phyloP scores from a whole-genome alignment of 2,797 vertebrate genomes.

The Microchirus variegatus region DNA sequence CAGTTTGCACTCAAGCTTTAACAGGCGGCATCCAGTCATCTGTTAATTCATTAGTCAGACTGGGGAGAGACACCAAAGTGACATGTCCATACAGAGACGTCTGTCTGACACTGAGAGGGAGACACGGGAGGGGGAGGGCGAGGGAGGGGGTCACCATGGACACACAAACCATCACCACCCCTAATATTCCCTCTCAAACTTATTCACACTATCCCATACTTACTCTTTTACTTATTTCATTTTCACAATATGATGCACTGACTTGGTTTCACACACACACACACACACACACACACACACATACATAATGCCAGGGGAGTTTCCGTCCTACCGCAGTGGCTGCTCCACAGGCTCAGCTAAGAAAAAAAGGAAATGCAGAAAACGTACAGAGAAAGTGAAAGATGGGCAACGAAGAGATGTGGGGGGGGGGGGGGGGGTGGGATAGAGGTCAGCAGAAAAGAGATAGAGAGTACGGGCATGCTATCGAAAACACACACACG shows the following conservation, averaged over 20 bases:
- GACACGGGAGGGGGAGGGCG: slow-evolving; percentile 33
- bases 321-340: slow-evolving; percentile 86
- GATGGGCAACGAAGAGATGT: slow-evolving; percentile 76
- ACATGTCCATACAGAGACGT: slow-evolving; percentile 37
- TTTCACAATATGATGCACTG: slow-evolving; percentile 49
- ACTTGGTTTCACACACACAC: slow-evolving; percentile 25
- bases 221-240: slow-evolving; percentile 27
- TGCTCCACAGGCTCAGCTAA: slow-evolving; percentile 87
- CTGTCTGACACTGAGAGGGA: slow-evolving; percentile 59
- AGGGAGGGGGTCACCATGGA: no score
- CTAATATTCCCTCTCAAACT: slow-evolving; percentile 3
- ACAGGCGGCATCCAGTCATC: slow-evolving; percentile 29
- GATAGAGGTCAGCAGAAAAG: slow-evolving; percentile 66
- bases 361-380: slow-evolving; percentile 82
- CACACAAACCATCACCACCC: slow-evolving; percentile 59
- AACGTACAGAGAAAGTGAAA: slow-evolving; percentile 80
- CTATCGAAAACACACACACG: slow-evolving; percentile 53
- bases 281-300: slow-evolving; percentile 54
- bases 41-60: slow-evolving; percentile 56
- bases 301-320: slow-evolving; percentile 74
- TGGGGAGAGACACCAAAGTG: slow-evolving; percentile 28
- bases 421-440: no score
- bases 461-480: slow-evolving; percentile 55
- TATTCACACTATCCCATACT: slow-evolving; percentile 18
- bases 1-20: slow-evolving; percentile 33